Conservation (phyloP, 2,888 invertebrate species). For the Lamproptera curius region DNA sequence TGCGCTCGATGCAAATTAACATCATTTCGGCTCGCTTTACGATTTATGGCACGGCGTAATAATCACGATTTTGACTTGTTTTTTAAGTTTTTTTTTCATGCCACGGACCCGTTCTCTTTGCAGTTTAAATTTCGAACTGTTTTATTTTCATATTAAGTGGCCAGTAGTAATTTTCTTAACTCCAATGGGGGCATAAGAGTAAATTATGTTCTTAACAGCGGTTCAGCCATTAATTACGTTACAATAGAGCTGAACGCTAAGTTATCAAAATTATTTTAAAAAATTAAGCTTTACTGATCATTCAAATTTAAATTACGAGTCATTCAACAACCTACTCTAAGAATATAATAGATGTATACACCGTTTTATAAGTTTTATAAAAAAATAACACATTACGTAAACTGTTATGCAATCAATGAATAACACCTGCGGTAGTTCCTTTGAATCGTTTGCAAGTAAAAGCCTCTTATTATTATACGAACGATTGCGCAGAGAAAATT, state of each 20-base stretch:
- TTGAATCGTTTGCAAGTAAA: too few relatives aligned
- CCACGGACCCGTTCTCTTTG: background rate
- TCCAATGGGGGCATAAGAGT: background rate
- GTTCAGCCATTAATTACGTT: background rate
- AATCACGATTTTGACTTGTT: background rate
- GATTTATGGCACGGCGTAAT: background rate
- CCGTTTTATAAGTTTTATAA: too few relatives aligned
- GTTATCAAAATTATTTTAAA: background rate
- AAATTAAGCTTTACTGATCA: background rate
- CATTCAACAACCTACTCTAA: too few relatives aligned
- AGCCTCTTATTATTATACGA: too few relatives aligned
- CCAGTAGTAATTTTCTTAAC: background rate
- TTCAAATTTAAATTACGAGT: too few relatives aligned
- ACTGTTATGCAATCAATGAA: too few relatives aligned
- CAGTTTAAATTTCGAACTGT: background rate
- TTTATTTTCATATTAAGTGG: background rate
- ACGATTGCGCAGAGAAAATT: too few relatives aligned
- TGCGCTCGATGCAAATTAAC: background rate
- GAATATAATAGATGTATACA: too few relatives aligned
- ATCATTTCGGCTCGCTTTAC: slow-evolving; percentile 3
- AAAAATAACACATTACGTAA: too few relatives aligned
- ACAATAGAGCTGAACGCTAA: background rate
- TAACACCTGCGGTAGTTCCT: too few relatives aligned
- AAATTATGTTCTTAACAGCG: background rate
- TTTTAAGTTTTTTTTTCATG: background rate